Evolutionary conservation across 2,888 invertebrate species (phyloP).

Genomic region (Chrysotoxum bicinctum): DNA sequence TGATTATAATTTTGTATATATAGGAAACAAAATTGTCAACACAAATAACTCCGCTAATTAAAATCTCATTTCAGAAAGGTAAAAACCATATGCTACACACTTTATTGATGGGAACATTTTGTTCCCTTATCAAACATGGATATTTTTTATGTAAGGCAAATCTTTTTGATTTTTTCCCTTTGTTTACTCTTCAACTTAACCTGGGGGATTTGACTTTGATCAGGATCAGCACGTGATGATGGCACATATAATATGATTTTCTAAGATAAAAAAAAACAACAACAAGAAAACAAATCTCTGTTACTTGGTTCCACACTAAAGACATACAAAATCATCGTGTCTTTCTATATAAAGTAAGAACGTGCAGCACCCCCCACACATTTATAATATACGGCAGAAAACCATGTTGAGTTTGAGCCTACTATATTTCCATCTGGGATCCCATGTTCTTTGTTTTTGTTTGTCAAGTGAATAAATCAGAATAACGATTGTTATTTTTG

Average conservation of each 20-base stretch:
- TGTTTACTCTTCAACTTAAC: slow-evolving; percentile 36
- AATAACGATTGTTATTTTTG: slow-evolving; percentile 69
- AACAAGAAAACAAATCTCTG: not conserved
- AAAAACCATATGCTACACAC: slow-evolving; percentile 9
- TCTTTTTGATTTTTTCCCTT: slow-evolving; percentile 33
- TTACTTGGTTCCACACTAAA: slow-evolving; percentile 8
- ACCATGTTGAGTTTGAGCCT: slow-evolving; percentile 45
- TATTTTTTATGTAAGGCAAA: slow-evolving; percentile 30
- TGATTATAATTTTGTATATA: not conserved
- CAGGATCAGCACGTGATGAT: slow-evolving; percentile 56
- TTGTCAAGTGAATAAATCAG: slow-evolving; percentile 70
- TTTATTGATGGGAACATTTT: not conserved
- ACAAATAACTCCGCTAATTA: not conserved
- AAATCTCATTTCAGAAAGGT: not conserved
- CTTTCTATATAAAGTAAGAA: not conserved
- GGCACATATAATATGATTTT: slow-evolving; percentile 33
- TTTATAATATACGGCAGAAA: not conserved
- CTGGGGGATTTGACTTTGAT: slow-evolving; percentile 63
- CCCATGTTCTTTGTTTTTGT: slow-evolving; percentile 20
- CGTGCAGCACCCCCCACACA: slow-evolving; percentile 9
- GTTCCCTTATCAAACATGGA: not conserved
- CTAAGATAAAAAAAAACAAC: not conserved
- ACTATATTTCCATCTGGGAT: slow-evolving; percentile 16
- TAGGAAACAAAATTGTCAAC: not conserved
- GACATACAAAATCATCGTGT: slow-evolving; percentile 16